Evolutionary conservation across 2,888 invertebrate genomes (phyloP).

Genomic region (Sycophila texana): DNA sequence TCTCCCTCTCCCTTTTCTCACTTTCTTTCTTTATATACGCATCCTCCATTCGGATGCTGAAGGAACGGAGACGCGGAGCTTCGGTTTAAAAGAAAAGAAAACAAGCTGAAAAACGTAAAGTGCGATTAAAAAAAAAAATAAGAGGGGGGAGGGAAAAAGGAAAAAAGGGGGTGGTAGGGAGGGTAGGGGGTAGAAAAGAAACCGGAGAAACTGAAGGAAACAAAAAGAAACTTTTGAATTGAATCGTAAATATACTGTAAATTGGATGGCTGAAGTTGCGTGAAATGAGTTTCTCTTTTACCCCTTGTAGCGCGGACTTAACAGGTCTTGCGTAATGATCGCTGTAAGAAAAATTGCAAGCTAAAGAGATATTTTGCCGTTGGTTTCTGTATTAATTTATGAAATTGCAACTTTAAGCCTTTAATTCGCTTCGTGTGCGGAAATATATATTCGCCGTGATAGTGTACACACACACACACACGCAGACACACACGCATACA

Average conservation of each 20-base stretch:
- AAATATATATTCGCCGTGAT: conserved; percentile 11
- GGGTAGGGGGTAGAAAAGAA: conserved; percentile 6
- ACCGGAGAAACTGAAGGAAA: conserved; percentile 27
- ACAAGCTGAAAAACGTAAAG: conserved; percentile 15
- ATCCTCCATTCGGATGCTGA: background rate
- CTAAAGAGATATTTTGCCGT: conserved; percentile 19
- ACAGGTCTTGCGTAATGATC: conserved; percentile 49
- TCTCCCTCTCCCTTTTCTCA: background rate
- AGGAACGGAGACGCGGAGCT: conserved; percentile 19
- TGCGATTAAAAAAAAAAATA: conserved; percentile 32
- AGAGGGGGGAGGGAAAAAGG: background rate
- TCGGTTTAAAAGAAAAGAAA: background rate
- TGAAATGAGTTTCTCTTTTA: conserved; percentile 55
- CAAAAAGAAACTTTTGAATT: conserved; percentile 55
- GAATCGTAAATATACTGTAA: conserved; percentile 57
- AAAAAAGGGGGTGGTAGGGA: background rate
- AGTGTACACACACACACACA: too few relatives aligned
- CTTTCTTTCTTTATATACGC: background rate
- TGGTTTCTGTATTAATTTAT: conserved; percentile 45
- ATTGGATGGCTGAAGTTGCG: conserved; percentile 55
- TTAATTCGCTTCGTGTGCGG: conserved; percentile 19
- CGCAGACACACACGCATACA: background rate
- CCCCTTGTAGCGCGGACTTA: conserved; percentile 19
- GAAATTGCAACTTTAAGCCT: conserved; percentile 26
- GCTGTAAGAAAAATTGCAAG: conserved; percentile 43